Base-by-base conservation (phyloP, 2,797 vertebrate genomes). In the Coccyzus lansbergi region DNA sequence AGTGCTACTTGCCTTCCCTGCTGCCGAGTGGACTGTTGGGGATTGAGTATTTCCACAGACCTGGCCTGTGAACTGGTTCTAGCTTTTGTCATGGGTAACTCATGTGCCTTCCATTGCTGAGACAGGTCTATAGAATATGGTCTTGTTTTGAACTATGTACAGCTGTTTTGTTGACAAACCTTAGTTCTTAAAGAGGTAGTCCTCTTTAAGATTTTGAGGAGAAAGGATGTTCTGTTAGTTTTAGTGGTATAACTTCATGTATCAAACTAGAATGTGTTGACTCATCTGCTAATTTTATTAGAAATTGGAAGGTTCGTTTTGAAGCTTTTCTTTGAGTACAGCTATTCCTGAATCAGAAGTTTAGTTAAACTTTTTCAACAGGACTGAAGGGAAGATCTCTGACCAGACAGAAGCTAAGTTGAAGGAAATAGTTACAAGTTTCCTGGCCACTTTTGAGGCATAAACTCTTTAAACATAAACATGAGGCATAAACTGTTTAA, bases 341-440 rank as follows among this genome's bases (percentile, higher is more conserved):
- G 15, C 7, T 44, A 44, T 44, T 42, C 44, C 22, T n/a, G 1
- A 2, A 1, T 74, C 36, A 63, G 25, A 60, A 75, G 9, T 59
- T 79, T 82, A 78, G 86, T 55, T 69, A 1, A 58, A 31, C 76
- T 96, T 38, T 95, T 59, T 34, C 51, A 67, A 89, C 94, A 99
- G 99, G 98, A 48, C 96, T 0, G 99, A 99, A 16, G 99, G 99
- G 64, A 98, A 98, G 97, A 98, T 98, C 98, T 99, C 99, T 31
- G 99, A 99, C 90, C 97, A 98, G 92, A 97, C 99, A 18, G 99
- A 99, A 62, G 98, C 98, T 9, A 99, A 99, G 96, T 95, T 99
- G 97, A 99, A 99, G 98, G 98, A 99, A 97, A 86, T 98, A 81
- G 99, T 99, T 84, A 97, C 98, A 60, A 98, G 53, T 95, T 99